phyloP scores from a whole-genome alignment of 2,113 vertebrate genomes.

The Corythornis cristatus region DNA sequence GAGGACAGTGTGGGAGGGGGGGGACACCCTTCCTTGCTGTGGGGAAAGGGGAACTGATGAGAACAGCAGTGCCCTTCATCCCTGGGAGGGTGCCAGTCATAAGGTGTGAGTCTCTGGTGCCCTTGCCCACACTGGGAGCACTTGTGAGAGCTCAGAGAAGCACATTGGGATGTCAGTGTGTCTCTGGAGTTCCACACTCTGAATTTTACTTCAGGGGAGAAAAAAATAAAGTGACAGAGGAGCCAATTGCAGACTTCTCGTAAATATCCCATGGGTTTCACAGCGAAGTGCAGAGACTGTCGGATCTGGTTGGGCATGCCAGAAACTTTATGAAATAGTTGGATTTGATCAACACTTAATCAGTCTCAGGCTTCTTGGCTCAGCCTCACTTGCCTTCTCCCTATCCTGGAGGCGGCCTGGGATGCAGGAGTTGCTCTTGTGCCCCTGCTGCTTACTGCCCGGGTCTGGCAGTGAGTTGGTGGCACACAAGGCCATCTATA shows the following conservation, averaged over 20 bases:
- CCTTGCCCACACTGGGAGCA: accelerated
- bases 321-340: neutral
- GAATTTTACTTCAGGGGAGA: neutral
- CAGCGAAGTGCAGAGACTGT: neutral
- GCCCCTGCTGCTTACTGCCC: accelerated
- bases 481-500: neutral
- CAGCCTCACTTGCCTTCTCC: accelerated
- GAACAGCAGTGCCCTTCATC: accelerated
- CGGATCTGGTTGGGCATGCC: neutral
- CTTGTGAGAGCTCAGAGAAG: neutral
- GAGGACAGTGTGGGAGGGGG: neutral
- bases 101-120: neutral
- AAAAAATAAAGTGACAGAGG: neutral
- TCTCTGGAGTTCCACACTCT: neutral
- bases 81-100: accelerated
- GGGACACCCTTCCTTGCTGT: accelerated
- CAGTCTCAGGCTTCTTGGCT: neutral
- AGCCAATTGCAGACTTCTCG: neutral
- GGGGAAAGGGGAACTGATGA: neutral
- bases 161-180: neutral
- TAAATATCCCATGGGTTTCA: neutral
- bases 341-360: slow-evolving; percentile 13
- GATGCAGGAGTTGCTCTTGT: accelerated
- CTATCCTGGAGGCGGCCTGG: accelerated
- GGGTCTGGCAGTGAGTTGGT: neutral